Evolutionary conservation across 2,888 invertebrate species (phyloP).

Genomic region (Trichopoda pennipes): DNA sequence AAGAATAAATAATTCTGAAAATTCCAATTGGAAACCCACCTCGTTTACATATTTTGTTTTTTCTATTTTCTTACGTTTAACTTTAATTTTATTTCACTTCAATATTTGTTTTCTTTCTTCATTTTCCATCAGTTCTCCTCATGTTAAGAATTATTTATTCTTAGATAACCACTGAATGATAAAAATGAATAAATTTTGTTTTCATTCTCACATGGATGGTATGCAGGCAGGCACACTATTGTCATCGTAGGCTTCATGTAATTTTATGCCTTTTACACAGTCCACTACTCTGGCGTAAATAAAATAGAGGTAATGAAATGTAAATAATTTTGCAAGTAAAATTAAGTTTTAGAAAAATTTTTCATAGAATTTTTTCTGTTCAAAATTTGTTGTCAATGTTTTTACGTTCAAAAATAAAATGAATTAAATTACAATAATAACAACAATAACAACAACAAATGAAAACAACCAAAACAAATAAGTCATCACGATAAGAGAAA

Average conservation of each 20-base stretch:
- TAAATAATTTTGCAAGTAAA: conserved; percentile 54
- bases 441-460: conserved; percentile 3
- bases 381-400: conserved; percentile 40
- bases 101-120: not conserved
- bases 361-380: conserved; percentile 17
- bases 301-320: conserved; percentile 39
- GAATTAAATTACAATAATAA: conserved; percentile 11
- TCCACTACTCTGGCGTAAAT: conserved; percentile 27
- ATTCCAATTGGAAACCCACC: no score
- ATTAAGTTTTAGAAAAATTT: conserved; percentile 32
- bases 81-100: no score
- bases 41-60: no score
- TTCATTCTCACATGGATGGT: conserved; percentile 31
- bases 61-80: no score
- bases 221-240: conserved; percentile 3
- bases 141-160: conserved; percentile 14
- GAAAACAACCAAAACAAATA: conserved; percentile 48
- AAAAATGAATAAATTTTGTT: conserved; percentile 7
- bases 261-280: conserved; percentile 31
- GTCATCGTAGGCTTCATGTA: conserved; percentile 1
- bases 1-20: no score
- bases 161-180: conserved; percentile 27
- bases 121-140: not conserved
- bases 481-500: conserved; percentile 2
- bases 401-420: conserved; percentile 31